These are phyloP conservation scores for Lateolabrax maculatus DNA, from an alignment of 2,797 vertebrate species.

Conservation along the genomic window DNA sequence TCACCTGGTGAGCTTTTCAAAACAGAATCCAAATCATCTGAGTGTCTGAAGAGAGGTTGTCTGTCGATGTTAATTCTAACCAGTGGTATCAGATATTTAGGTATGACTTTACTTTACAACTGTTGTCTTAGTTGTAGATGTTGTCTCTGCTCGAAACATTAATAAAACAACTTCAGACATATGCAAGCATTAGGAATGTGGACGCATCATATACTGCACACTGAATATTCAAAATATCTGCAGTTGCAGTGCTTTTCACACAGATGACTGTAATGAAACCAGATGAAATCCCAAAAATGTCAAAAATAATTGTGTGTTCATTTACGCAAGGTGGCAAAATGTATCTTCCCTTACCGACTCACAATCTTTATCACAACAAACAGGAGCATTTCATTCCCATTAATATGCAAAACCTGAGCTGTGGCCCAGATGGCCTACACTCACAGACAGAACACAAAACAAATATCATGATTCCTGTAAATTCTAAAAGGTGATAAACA, in stretches of 20 bases:
- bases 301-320: background rate
- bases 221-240: background rate
- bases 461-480: conserved; percentile 64
- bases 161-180: background rate
- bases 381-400: conserved; percentile 19
- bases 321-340: conserved; percentile 16
- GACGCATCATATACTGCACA: background rate
- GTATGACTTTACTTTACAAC: background rate
- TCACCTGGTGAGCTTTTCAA: conserved; percentile 21
- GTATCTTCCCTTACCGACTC: background rate
- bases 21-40: conserved; percentile 15
- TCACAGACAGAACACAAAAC: conserved; percentile 70
- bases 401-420: conserved; percentile 56
- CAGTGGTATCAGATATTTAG: background rate
- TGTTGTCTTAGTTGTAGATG: background rate
- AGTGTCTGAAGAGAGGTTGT: background rate
- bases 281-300: background rate
- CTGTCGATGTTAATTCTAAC: conserved; percentile 19
- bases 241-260: background rate
- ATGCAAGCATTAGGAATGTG: background rate
- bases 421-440: conserved; percentile 45
- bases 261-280: background rate
- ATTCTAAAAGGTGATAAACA: conserved; percentile 69
- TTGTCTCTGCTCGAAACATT: background rate
- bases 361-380: conserved; percentile 11